Percentiles rank a stretch among this genome's conserved stretches.
Evolutionary conservation across 2,113 vertebrate species (phyloP).

Genomic region (Camarhynchus parvulus): DNA sequence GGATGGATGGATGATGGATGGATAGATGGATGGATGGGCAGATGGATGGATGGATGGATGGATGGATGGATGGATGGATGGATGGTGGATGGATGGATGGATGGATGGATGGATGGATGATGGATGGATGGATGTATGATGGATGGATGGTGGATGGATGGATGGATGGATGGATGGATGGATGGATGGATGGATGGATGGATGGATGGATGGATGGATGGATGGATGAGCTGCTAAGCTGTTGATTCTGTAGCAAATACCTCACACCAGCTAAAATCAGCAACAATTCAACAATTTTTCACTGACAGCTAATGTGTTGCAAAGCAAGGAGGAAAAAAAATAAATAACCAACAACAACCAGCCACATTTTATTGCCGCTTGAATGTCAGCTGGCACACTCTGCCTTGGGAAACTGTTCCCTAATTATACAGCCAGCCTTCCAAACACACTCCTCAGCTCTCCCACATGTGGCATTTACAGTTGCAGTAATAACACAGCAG

Average conservation of each 20-base stretch:
- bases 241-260: not conserved
- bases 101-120: no score
- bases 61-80: no score
- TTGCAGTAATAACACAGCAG: constrained; percentile 49
- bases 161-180: not conserved
- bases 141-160: not conserved
- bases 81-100: no score
- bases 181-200: not conserved
- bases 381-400: constrained; percentile 74
- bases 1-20: no score
- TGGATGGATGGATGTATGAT: not conserved
- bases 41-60: no score
- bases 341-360: not conserved
- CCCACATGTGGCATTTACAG: constrained; percentile 72
- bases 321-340: not conserved
- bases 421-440: constrained; percentile 73
- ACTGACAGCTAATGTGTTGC: not conserved
- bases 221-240: not conserved
- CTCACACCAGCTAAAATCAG: not conserved
- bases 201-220: no score
- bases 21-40: no score
- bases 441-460: constrained; percentile 68
- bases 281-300: not conserved
- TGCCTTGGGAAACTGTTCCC: constrained; percentile 57
- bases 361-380: constrained; percentile 66